Evolutionary conservation across 2,113 vertebrate species (phyloP).

Genomic region (Melanerpes formicivorus): DNA sequence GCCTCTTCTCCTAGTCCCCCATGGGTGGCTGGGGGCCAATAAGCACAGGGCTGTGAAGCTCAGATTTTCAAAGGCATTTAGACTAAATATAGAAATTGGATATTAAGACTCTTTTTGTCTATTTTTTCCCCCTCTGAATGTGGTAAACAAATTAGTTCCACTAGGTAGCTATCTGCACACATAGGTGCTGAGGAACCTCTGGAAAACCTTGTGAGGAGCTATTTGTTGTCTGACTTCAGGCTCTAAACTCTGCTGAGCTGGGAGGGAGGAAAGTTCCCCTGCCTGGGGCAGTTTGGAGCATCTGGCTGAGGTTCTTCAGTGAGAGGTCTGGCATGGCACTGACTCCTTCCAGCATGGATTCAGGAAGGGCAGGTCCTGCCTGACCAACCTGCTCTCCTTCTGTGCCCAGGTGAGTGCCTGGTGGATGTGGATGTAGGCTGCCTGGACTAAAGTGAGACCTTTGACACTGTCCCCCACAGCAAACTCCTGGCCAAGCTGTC

Average conservation of each 20-base stretch:
- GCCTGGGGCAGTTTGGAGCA: not conserved
- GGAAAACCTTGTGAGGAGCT: not conserved
- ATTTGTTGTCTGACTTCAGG: not conserved
- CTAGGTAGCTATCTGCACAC: conserved; percentile 6
- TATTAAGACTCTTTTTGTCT: conserved; percentile 9
- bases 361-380: too few relatives aligned
- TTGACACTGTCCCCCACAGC: too few relatives aligned
- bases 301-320: not conserved
- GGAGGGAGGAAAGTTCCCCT: not conserved
- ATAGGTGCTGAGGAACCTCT: not conserved
- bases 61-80: not conserved
- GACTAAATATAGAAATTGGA: conserved; percentile 5
- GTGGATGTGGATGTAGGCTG: too few relatives aligned
- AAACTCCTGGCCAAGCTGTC: too few relatives aligned
- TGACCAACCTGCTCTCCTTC: too few relatives aligned
- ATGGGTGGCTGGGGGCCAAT: not conserved
- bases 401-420: too few relatives aligned
- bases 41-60: not conserved
- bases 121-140: not conserved
- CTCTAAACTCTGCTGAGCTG: not conserved
- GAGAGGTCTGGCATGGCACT: not conserved
- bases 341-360: not conserved
- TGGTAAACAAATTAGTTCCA: conserved; percentile 51
- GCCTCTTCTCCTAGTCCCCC: not conserved
- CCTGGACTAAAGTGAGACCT: too few relatives aligned